phyloP scores from a whole-genome alignment of 2,797 vertebrate genomes.

The Scolopax rusticola region DNA sequence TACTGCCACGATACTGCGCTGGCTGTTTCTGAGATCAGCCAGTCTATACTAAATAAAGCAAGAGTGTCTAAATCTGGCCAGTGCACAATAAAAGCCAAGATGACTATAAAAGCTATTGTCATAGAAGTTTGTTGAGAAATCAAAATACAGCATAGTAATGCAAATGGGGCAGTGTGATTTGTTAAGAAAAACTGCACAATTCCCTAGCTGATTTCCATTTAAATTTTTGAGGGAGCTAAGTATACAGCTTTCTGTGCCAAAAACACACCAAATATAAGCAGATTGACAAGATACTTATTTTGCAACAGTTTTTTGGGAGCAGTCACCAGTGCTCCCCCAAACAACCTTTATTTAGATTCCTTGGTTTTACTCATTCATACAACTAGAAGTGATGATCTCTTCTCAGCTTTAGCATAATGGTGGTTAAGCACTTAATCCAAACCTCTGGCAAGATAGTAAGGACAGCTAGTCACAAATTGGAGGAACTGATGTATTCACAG shows the following conservation, averaged over 20 bases:
- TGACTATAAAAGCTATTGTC: not conserved
- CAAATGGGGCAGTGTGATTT: not conserved
- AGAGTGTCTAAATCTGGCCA: not conserved
- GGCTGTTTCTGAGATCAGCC: not conserved
- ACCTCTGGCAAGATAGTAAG: constrained; percentile 41
- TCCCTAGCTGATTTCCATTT: not conserved
- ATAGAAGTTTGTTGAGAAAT: not conserved
- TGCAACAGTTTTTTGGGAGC: constrained; percentile 4
- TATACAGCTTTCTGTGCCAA: not conserved
- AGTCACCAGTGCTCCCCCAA: not conserved
- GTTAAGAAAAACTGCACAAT: not conserved
- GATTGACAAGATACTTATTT: constrained; percentile 17
- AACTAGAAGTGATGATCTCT: constrained; percentile 53
- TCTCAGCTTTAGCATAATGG: not conserved
- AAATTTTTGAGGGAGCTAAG: not conserved
- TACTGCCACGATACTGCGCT: not conserved
- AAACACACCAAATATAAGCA: not conserved
- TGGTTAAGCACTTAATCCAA: constrained; percentile 39
- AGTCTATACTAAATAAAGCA: not conserved
- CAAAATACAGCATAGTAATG: not conserved
- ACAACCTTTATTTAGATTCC: not conserved
- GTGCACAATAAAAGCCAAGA: not conserved
- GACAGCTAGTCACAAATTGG: not conserved
- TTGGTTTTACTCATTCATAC: constrained; percentile 26
- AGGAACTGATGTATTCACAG: constrained; percentile 27